Conservation (phyloP, 1,140 invertebrate species). For the Globodera rostochiensis region DNA sequence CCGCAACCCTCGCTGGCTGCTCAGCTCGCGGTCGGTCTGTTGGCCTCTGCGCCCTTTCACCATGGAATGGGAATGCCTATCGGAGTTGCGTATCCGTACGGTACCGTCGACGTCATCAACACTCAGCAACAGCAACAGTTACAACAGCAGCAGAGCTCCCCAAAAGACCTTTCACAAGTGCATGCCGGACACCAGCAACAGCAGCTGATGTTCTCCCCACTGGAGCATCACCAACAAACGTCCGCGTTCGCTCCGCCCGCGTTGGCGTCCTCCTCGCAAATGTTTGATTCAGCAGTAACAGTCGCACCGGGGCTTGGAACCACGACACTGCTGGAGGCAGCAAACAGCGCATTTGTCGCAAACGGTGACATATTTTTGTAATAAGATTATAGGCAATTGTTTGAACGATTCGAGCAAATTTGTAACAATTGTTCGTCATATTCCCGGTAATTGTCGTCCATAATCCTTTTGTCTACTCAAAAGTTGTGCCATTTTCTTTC, state of each 20-base stretch:
- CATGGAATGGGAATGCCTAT: constrained; percentile 10
- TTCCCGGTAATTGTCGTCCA: neutral
- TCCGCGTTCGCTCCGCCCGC: constrained; percentile 28
- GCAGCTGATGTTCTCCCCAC: constrained; percentile 4
- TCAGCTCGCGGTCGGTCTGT: constrained; percentile 21
- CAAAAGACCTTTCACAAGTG: neutral
- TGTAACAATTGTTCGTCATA: neutral
- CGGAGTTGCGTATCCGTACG: neutral
- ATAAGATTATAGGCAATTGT: too few relatives aligned
- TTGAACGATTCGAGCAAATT: too few relatives aligned
- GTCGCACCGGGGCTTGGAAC: neutral
- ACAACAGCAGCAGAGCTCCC: neutral
- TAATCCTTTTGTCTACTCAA: too few relatives aligned
- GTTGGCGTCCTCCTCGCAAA: neutral
- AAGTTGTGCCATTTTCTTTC: neutral
- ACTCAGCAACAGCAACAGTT: too few relatives aligned
- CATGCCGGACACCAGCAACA: constrained; percentile 10
- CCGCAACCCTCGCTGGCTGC: constrained; percentile 29
- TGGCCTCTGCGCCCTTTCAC: constrained; percentile 13
- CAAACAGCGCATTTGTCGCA: neutral
- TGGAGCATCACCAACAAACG: constrained; percentile 4
- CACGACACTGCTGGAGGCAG: neutral
- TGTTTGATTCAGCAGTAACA: neutral
- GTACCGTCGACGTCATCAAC: neutral
- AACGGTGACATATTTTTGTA: neutral